These are phyloP conservation scores for Leptothorax acervorum DNA, from an alignment of 2,888 invertebrate species.

Conservation along the genomic window DNA sequence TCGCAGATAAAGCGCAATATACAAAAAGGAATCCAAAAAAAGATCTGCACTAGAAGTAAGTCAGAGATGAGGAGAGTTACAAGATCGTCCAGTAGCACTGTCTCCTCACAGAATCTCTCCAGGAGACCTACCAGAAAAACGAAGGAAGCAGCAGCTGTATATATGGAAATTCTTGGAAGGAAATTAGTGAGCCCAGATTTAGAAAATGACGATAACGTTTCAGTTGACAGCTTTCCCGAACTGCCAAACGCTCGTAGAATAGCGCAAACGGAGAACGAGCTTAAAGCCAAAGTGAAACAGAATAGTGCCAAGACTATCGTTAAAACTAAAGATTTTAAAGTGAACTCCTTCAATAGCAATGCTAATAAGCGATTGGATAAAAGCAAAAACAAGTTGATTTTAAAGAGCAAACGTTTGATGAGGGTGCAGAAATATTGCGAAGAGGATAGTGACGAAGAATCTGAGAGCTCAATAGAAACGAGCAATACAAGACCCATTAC, in stretches of 20 bases:
- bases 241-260: conserved; percentile 89
- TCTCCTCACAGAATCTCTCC: conserved; percentile 69
- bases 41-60: conserved; percentile 80
- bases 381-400: conserved; percentile 66
- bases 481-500: conserved; percentile 77
- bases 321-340: conserved; percentile 69
- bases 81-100: conserved; percentile 78
- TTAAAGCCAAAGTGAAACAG: conserved; percentile 86
- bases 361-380: conserved; percentile 66
- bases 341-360: conserved; percentile 29
- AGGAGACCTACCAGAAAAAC: conserved; percentile 89
- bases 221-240: conserved; percentile 90
- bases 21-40: conserved; percentile 74
- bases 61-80: conserved; percentile 82
- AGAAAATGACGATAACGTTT: conserved; percentile 88
- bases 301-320: conserved; percentile 56
- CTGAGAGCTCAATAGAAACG: conserved; percentile 79
- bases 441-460: conserved; percentile 81
- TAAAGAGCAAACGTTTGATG: conserved; percentile 78
- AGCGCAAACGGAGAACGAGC: conserved; percentile 88
- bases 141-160: conserved; percentile 91
- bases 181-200: conserved; percentile 89
- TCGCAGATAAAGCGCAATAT: conserved; percentile 68
- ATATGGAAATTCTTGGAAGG: conserved; percentile 91
- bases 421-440: conserved; percentile 81